A percentile compares a stretch with the other conserved stretches of the same genome.
These are phyloP conservation scores for Mirounga angustirostris DNA, from an alignment of 2,113 vertebrate species.

Conservation along the genomic window DNA sequence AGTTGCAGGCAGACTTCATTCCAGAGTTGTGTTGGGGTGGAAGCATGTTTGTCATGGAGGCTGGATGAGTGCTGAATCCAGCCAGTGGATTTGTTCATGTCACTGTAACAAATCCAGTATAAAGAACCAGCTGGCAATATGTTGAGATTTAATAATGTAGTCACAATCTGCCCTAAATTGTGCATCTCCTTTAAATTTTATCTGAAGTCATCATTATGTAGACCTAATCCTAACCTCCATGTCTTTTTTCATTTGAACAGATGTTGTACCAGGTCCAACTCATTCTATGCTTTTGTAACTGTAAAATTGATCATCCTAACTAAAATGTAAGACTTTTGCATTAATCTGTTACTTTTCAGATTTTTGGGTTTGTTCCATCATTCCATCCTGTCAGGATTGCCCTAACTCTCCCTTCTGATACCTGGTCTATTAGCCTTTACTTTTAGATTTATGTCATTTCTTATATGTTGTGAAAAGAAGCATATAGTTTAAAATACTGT, in stretches of 20 bases:
- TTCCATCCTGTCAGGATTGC: not conserved
- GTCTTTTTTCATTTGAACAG: slow-evolving; percentile 10
- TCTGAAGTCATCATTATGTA: not conserved
- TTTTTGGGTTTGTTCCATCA: not conserved
- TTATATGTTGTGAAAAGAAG: not conserved
- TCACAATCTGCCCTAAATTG: not conserved
- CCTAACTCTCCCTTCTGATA: not conserved
- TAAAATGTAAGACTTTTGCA: not conserved
- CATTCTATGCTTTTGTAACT: not conserved
- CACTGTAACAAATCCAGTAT: not conserved
- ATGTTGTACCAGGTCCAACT: not conserved
- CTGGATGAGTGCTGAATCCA: not conserved
- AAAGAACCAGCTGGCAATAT: not conserved
- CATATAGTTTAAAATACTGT: not conserved
- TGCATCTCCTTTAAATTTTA: not conserved
- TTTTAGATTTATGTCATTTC: not conserved
- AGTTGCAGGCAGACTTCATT: not conserved
- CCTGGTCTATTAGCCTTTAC: not conserved
- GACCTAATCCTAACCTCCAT: not conserved
- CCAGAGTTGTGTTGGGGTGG: not conserved
- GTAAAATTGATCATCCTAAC: not conserved
- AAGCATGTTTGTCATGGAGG: not conserved
- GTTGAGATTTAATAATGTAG: not conserved
- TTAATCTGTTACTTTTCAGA: not conserved
- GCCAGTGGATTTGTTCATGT: too few relatives aligned